These are phyloP conservation scores for Parnassius mnemosyne DNA, from an alignment of 2,888 invertebrate species.

Conservation along the genomic window DNA sequence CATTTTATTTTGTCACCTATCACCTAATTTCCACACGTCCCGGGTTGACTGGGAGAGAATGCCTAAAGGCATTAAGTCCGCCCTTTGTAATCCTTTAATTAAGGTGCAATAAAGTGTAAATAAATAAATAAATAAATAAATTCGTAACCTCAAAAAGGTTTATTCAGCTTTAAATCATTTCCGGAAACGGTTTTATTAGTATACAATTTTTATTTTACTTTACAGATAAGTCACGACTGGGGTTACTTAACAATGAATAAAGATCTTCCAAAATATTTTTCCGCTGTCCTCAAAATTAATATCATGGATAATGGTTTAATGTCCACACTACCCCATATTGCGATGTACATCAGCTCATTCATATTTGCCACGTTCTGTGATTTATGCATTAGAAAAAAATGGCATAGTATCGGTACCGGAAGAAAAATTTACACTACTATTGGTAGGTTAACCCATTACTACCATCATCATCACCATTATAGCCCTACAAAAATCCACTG, in stretches of 20 bases:
- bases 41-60: too few species aligned
- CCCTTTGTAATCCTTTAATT: too few species aligned
- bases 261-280: slow-evolving; percentile 85
- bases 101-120: too few species aligned
- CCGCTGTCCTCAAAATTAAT: slow-evolving; percentile 82
- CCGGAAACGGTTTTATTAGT: too few species aligned
- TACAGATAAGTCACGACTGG: slow-evolving; percentile 83
- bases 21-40: too few species aligned
- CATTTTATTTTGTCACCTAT: too few species aligned
- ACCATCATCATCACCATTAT: too few species aligned
- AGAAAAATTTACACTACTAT: slow-evolving; percentile 84
- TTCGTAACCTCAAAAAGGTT: too few species aligned
- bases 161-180: too few species aligned
- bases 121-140: too few species aligned
- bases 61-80: too few species aligned
- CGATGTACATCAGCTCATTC: slow-evolving; percentile 83
- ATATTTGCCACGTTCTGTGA: slow-evolving; percentile 84
- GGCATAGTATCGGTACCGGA: slow-evolving; percentile 79
- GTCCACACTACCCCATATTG: slow-evolving; percentile 83
- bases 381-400: slow-evolving; percentile 79
- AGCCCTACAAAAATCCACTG: too few species aligned
- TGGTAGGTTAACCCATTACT: slow-evolving; percentile 62
- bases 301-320: slow-evolving; percentile 82
- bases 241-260: slow-evolving; percentile 85
- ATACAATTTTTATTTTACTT: slow-evolving; percentile 4